Evolutionary conservation across 2,888 invertebrate genomes (phyloP).

Genomic region (Heteromurus nitidus): DNA sequence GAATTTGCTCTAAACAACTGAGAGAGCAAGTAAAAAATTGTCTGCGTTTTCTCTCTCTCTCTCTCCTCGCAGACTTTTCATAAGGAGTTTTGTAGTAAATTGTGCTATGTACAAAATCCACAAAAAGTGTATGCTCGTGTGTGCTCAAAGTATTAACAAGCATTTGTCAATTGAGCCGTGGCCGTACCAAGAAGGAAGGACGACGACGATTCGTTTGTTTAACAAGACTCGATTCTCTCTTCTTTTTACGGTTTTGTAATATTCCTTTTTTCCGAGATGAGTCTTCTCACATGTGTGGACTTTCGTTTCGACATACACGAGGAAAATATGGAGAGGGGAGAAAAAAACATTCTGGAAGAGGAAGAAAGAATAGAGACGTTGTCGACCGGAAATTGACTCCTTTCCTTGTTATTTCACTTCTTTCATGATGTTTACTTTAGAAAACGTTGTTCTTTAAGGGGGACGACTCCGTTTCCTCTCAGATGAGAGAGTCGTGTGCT

Average conservation of each 20-base stretch:
- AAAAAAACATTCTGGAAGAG: not conserved
- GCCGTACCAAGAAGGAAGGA: no score
- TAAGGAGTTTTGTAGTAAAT: not conserved
- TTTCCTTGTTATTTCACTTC: slow-evolving; percentile 50
- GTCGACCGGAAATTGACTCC: slow-evolving; percentile 60
- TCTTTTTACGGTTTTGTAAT: not conserved
- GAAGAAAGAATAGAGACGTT: slow-evolving; percentile 1
- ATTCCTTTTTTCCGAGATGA: no score
- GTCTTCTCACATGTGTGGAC: no score
- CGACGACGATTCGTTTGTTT: slow-evolving; percentile 41
- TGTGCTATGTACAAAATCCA: not conserved
- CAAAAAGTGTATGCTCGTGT: slow-evolving; percentile 15
- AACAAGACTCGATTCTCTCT: no score
- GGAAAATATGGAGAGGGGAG: not conserved
- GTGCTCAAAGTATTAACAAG: slow-evolving; percentile 55
- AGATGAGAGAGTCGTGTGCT: no score
- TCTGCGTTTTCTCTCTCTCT: no score
- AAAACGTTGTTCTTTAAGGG: slow-evolving; percentile 24
- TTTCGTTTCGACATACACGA: no score
- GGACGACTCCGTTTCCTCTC: no score
- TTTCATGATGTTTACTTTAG: slow-evolving; percentile 27
- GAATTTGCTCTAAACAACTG: slow-evolving; percentile 30
- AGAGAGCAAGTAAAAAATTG: no score
- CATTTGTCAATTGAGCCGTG: slow-evolving; percentile 59
- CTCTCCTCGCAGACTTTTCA: not conserved